Base-by-base conservation (phyloP, 2,888 invertebrate genomes). In the Cerastoderma edule region DNA sequence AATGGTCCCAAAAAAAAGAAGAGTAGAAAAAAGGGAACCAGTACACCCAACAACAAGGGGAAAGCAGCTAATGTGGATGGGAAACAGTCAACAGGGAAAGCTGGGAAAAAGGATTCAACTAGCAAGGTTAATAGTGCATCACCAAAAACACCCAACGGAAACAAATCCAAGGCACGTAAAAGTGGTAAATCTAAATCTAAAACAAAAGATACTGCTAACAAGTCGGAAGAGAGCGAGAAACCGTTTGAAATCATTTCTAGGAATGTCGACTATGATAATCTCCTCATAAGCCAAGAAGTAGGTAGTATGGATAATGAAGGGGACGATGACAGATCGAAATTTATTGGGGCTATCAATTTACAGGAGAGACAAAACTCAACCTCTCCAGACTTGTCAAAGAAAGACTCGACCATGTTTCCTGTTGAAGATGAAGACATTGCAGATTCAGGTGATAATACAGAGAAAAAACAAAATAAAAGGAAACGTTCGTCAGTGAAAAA, bases 161-260 rank as follows among this genome's bases (percentile, higher is more conserved):
- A n/a, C n/a, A n/a, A n/a, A n/a, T 22, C 50, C n/a, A 5, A 50
- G n/a, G 50, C 19, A 50, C 24, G 10, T 22, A n/a, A 22, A 22
- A 27, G 50, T n/a, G 50, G 50, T 27, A n/a, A 50, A 1, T 19
- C 10, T 3, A 50, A 50, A 10, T 50, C 50, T 22, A 39, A 16
- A 39, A 8, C 39, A 39, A 39, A 39, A 39, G 10, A 39, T 10
- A 39, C 8, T 10, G 39, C 39, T 16, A 39, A 39, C 10, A 39
- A 8, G 16, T 16, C 39, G n/a, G n/a, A n/a, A n/a, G n/a, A n/a
- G n/a, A n/a, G n/a, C n/a, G n/a, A n/a, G n/a, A 50, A 50, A 50
- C 24, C 50, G 10, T 50, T 50, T 50, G 50, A 50, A 22, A 50
- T 50, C 10, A 50, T 50, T 13, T 50, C 50, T n/a, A 50, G 50